These are phyloP conservation scores for Tympanuchus pallidicinctus DNA, from an alignment of 2,113 vertebrate genomes.

Conservation along the genomic window DNA sequence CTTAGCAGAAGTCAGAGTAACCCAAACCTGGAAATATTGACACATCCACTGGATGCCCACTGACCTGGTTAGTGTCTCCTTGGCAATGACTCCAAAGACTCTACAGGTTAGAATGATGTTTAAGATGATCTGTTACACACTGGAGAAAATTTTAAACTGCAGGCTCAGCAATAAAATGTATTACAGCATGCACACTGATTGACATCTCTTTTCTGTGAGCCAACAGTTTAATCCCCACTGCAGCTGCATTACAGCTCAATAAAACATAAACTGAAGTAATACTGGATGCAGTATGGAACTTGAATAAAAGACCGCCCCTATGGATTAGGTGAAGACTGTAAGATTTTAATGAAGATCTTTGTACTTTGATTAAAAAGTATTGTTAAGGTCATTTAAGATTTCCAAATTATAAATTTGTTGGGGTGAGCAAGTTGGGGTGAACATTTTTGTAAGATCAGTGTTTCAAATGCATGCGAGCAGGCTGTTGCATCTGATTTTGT, in stretches of 20 bases:
- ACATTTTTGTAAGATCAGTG: neutral
- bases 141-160: neutral
- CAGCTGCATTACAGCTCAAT: neutral
- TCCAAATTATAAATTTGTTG: neutral
- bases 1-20: neutral
- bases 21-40: neutral
- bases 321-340: neutral
- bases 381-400: neutral
- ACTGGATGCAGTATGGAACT: neutral
- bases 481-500: conserved; percentile 38
- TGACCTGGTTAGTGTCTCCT: neutral
- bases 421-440: neutral
- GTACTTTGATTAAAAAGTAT: neutral
- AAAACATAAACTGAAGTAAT: neutral
- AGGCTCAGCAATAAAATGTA: neutral
- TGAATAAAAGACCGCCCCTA: neutral
- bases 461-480: neutral
- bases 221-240: neutral
- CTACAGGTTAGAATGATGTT: neutral
- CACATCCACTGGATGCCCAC: neutral
- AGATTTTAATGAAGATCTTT: neutral
- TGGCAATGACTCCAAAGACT: neutral
- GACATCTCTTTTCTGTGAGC: neutral
- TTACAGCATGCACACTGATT: neutral
- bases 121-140: neutral